Percentiles rank a stretch among this genome's conserved stretches.
phyloP scores from a whole-genome alignment of 1,140 invertebrate genomes.

The Thrips palmi region DNA sequence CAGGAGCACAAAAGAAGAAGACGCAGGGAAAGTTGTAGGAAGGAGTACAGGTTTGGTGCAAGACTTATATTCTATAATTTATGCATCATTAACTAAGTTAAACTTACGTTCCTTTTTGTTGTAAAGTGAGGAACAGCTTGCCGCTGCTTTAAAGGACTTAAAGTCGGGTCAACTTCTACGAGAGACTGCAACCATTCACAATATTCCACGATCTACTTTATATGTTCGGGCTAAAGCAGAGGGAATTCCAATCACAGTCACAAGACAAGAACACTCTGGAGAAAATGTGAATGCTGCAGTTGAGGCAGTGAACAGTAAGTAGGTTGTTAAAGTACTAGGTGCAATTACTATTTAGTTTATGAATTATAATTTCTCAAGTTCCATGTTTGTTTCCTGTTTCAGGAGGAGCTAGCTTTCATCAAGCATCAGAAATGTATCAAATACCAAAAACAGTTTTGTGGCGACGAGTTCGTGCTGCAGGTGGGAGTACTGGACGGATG shows the following conservation, averaged over 20 bases:
- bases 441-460: conserved; percentile 41
- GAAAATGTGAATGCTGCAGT: conserved; percentile 28
- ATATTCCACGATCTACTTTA: conserved; percentile 27
- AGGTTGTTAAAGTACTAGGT: background rate
- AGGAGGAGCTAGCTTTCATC: conserved; percentile 28
- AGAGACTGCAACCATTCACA: conserved; percentile 23
- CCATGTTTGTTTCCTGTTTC: conserved; percentile 12
- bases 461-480: conserved; percentile 33
- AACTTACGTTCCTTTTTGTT: too few species aligned
- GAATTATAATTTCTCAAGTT: conserved; percentile 1
- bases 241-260: conserved; percentile 23
- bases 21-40: background rate
- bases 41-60: background rate
- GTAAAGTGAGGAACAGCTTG: too few species aligned
- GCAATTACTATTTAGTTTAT: conserved; percentile 3
- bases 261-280: conserved; percentile 25
- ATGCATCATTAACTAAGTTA: conserved; percentile 1
- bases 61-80: background rate
- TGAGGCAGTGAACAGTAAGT: conserved; percentile 24
- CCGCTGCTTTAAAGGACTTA: too few species aligned
- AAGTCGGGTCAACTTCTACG: conserved; percentile 22
- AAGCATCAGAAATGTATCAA: conserved; percentile 28
- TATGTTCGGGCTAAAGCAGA: conserved; percentile 27
- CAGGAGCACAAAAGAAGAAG: conserved; percentile 2
- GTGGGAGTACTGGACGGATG: conserved; percentile 24